Percentiles rank a stretch among this genome's conserved stretches.
Conservation (phyloP, 1,140 invertebrate species). For the Varroa destructor region DNA sequence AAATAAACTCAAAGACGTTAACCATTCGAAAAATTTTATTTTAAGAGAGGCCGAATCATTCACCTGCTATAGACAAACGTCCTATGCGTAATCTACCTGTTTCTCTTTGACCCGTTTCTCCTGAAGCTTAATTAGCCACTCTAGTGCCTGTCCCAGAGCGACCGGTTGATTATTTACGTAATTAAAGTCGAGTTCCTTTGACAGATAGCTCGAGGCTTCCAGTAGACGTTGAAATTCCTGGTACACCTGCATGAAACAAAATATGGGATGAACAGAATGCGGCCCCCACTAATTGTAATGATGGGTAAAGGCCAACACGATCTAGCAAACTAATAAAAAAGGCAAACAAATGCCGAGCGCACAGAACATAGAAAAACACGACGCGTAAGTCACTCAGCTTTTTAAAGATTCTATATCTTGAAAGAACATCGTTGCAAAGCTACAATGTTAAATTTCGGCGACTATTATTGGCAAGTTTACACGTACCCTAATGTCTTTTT, state of each 20-base stretch:
- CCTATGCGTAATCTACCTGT: conserved; percentile 44
- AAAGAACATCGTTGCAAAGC: background rate
- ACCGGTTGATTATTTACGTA: conserved; percentile 62
- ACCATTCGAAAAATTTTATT: too few species aligned
- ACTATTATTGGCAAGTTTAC: background rate
- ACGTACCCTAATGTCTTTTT: conserved; percentile 10
- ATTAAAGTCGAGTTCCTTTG: conserved; percentile 90
- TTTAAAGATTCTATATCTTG: too few species aligned
- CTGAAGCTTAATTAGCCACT: conserved; percentile 90
- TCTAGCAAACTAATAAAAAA: too few species aligned
- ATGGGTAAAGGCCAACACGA: background rate
- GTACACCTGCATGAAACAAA: conserved; percentile 51
- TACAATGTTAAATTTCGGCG: background rate
- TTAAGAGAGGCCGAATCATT: too few species aligned
- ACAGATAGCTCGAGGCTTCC: conserved; percentile 89
- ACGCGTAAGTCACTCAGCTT: too few species aligned
- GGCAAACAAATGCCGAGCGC: too few species aligned
- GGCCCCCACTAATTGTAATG: background rate
- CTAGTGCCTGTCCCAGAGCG: conserved; percentile 84
- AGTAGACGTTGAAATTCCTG: conserved; percentile 88
- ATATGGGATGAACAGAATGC: background rate
- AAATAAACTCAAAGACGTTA: too few species aligned
- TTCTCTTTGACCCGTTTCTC: conserved; percentile 87
- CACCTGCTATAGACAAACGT: too few species aligned
- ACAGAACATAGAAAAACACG: too few species aligned